A percentile compares a stretch with the other conserved stretches of the same genome.
These are phyloP conservation scores for Nansenia antarctica DNA, from an alignment of 2,113 vertebrate species.

Conservation along the genomic window DNA sequence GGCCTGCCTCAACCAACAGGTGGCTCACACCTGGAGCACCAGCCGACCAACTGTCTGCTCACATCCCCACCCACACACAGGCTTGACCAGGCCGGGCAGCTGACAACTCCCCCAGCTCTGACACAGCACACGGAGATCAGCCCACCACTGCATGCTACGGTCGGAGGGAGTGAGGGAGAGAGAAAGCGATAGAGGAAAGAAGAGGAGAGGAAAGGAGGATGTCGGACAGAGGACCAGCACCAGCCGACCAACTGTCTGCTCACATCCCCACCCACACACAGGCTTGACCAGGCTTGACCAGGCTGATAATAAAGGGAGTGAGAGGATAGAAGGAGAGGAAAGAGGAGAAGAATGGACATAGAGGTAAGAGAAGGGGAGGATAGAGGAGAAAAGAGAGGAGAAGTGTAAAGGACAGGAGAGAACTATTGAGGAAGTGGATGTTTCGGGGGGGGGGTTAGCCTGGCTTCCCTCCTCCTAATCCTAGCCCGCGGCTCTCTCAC, in stretches of 20 bases:
- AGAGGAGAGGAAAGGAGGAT: no score
- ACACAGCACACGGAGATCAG: no score
- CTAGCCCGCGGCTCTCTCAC: constrained; percentile 25
- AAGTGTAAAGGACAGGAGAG: background rate
- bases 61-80: background rate
- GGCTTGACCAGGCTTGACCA: background rate
- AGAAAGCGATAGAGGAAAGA: no score
- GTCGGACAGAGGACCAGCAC: background rate
- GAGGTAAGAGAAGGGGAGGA: no score
- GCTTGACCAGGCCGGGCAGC: background rate
- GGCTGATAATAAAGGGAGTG: background rate
- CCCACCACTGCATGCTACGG: no score
- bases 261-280: background rate
- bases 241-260: constrained; percentile 16
- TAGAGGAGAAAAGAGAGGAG: no score
- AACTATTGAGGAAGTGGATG: background rate
- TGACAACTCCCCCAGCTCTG: background rate
- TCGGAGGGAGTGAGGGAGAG: no score
- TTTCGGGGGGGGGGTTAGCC: constrained; percentile 15
- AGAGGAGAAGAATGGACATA: background rate
- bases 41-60: constrained; percentile 15
- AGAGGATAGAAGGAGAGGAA: background rate
- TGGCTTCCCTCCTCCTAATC: constrained; percentile 28
- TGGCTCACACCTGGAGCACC: constrained; percentile 26
- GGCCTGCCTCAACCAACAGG: constrained; percentile 20